Base-by-base conservation (phyloP, 2,113 vertebrate genomes). In the Pedetes capensis region DNA sequence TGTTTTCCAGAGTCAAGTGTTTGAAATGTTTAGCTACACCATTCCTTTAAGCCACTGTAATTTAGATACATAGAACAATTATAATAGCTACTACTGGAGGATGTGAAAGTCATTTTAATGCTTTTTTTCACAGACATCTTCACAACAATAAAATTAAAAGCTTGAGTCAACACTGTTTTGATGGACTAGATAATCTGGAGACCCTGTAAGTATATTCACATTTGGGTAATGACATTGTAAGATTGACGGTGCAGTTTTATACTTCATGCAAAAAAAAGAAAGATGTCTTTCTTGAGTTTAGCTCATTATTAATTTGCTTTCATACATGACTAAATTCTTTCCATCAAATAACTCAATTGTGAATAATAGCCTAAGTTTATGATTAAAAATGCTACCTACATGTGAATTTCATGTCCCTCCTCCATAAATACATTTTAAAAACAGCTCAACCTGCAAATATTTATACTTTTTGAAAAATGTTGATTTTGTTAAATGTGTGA, bases 131-230 rank as follows among this genome's bases (percentile, higher is more conserved):
- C 89, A 99, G 99, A 78, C 99, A 99, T 98, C 99, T 99, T 96
- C 99, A 99, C 97, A 99, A 99, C 98, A 99, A 99, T 98, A 99
- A 99, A 98, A 99, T 99, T 96, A 99, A 99, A 96, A 98, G 98
- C 71, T 98, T 99, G 76, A 99, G 99, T 94, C 98, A 97, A 71
- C 99, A 99, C 95, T 99, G 99, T 95, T 99, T 99, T 97, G 98
- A 98, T 95, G 99, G 99, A 93, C 98, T 99, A 66, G 98, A 99
- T 94, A 99, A 99, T 97, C 98, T 99, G 91, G 99, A 99, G 98
- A 99, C 99, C 5, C 98, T 99, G 99, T 99, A 98, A 99, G 99
- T 99, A 96, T n/a, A 3, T 47, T 93, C 63, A 6, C 39, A 51
- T 71, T 83, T 74, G 69, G 72, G 49, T 59, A 57, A 76, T 72